These are phyloP conservation scores for cattle (Bos taurus) DNA, from an alignment of 2,113 vertebrate genomes.

Conservation along the genomic window ARS-UCD2.0 NC_037339.1:3166001-3166500, in stretches of 20 bases:
- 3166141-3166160: neutral
- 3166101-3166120: neutral
- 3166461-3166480: neutral
- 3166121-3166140: neutral
- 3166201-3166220: neutral
- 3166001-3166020: neutral
- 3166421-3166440: neutral
- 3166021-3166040: neutral
- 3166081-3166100: neutral
- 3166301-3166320: neutral
- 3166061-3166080: neutral
- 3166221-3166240: fast-evolving
- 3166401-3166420: neutral
- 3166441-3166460: neutral
- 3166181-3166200: neutral
- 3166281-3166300: neutral
- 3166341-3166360: neutral
- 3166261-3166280: neutral
- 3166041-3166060: neutral
- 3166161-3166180: neutral
- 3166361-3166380: neutral
- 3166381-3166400: neutral
- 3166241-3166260: neutral
- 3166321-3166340: neutral
- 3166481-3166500: neutral